phyloP scores from a whole-genome alignment of 2,113 vertebrate genomes.

The Muntiacus reevesi region DNA sequence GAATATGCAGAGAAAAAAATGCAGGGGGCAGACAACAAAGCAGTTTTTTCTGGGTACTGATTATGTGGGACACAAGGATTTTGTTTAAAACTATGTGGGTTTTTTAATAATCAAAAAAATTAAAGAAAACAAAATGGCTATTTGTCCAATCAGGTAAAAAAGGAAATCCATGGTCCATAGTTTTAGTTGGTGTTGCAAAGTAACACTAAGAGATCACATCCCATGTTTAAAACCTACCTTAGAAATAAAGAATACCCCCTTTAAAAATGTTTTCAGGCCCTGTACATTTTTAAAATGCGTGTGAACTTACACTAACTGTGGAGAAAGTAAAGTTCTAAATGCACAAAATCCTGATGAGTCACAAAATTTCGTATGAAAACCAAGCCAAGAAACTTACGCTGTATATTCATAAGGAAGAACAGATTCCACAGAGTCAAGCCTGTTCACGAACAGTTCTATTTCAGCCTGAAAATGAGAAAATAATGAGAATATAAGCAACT shows the following conservation, averaged over 20 bases:
- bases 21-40: not conserved
- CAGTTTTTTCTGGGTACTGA: not conserved
- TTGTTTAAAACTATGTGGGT: not conserved
- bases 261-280: not conserved
- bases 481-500: constrained; percentile 36
- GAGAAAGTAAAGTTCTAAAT: constrained; percentile 24
- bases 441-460: constrained; percentile 96
- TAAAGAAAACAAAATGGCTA: not conserved
- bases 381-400: constrained; percentile 84
- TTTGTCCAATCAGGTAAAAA: not conserved
- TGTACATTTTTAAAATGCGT: not conserved
- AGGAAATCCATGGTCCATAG: not conserved
- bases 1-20: not conserved
- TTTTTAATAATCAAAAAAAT: not conserved
- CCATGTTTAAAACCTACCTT: not conserved
- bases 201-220: not conserved
- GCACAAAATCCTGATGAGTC: constrained; percentile 12
- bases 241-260: not conserved
- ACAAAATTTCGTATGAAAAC: not conserved
- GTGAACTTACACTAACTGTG: not conserved
- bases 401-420: constrained; percentile 98
- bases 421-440: constrained; percentile 99
- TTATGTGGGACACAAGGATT: not conserved
- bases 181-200: not conserved
- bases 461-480: constrained; percentile 82